Conservation (phyloP, 2,888 invertebrate species). For the Hypselothyrea guttata region DNA sequence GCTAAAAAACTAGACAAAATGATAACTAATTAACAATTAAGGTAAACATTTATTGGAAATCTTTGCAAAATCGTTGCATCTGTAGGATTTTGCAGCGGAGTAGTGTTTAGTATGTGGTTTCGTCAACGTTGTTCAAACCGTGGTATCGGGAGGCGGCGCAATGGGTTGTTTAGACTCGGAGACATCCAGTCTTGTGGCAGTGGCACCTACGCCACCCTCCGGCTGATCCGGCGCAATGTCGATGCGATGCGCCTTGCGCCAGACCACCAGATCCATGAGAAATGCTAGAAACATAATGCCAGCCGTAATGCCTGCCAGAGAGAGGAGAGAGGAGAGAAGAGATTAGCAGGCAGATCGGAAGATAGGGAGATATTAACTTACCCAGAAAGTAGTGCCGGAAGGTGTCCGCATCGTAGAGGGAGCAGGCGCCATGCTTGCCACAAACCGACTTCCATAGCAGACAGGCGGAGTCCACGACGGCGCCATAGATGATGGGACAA, state of each 20-base stretch:
- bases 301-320: conserved; percentile 90
- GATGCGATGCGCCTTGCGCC: conserved; percentile 94
- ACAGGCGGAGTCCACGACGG: conserved; percentile 95
- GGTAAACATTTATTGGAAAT: conserved; percentile 77
- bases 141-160: conserved; percentile 77
- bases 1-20: conserved; percentile 75
- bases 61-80: conserved; percentile 50
- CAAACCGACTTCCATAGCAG: conserved; percentile 93
- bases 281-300: conserved; percentile 93
- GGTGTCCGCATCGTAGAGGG: conserved; percentile 92
- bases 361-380: conserved; percentile 81
- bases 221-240: conserved; percentile 85
- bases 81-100: conserved; percentile 32
- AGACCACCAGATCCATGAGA: conserved; percentile 93
- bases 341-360: no score
- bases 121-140: conserved; percentile 64
- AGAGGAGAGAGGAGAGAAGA: neutral
- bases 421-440: conserved; percentile 91
- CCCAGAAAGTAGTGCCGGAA: conserved; percentile 94
- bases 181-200: conserved; percentile 52
- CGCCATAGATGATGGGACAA: conserved; percentile 96
- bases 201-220: conserved; percentile 35
- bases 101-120: neutral
- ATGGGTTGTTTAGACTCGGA: conserved; percentile 78
- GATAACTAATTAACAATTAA: conserved; percentile 77